Evolutionary conservation across 1,140 invertebrate genomes (phyloP), one percentile per base, ranked within the genome.

Genomic region (Condylostylus longicornis): DNA sequence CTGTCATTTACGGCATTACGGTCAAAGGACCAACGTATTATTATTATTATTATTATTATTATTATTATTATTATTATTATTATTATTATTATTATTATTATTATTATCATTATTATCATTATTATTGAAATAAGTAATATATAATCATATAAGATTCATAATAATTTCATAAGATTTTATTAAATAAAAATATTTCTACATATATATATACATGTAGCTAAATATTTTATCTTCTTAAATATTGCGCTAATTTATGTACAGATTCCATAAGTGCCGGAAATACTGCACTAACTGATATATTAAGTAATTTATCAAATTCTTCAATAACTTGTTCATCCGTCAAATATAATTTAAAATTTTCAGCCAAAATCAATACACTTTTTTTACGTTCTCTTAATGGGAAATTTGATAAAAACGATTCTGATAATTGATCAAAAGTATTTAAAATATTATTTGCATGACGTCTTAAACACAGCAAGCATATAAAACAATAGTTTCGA

Each of bases 321-420:
- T 87, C 82, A 0, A 94, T 89, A 1, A 93, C 95, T 62, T 95
- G 90, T 66, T 99, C 95, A 48, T 99, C 95, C 6, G 79, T 82
- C 8, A 97, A 63, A 54, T 97, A 88, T 42, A 98, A 58, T 38
- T 87, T 72, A 41, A 98, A 75, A 62, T 94, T 95, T 53, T 97
- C 93, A 60, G 97, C 88, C 1, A 98, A 89, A 66, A 98, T 98
- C 60, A 90, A 91, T 2, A 98, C 93, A n/a, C 94, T 90, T 67
- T 98, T 99, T 60, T 98, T 95, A 0, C 91, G 94, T 61, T 99
- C 96, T n/a, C n/a, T n/a, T 1, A 97, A 61, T 1, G 93, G 93
- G 48, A 99, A 98, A 62, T 98, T 95, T 2, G 95, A 94, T 37
- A 99, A 90, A 45, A 84, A 95, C 2, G 95, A 93, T 66, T 98